These are phyloP conservation scores for Exephanes ischioxanthus DNA, from an alignment of 2,888 invertebrate genomes.

Conservation along the genomic window DNA sequence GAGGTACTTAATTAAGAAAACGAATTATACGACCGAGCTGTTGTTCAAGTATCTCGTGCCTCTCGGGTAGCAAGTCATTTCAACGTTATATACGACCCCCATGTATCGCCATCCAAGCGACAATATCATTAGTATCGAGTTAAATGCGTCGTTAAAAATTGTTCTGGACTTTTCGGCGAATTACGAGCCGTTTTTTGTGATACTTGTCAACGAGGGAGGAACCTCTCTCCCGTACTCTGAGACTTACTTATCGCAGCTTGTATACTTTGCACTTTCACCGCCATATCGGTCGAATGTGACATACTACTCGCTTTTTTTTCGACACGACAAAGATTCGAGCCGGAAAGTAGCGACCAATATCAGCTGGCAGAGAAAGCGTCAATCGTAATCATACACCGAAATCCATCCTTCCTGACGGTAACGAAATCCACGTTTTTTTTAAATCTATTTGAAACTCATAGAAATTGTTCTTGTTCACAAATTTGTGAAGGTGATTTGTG, in stretches of 20 bases:
- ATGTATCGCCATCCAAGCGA: constrained; percentile 55
- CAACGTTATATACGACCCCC: constrained; percentile 53
- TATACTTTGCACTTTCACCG: constrained; percentile 66
- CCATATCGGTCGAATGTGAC: constrained; percentile 68
- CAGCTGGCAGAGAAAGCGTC: constrained; percentile 65
- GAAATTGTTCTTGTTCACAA: background rate
- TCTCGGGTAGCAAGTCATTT: constrained; percentile 48
- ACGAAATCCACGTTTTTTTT: background rate
- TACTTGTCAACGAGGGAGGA: background rate
- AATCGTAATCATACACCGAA: constrained; percentile 32
- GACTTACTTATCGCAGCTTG: constrained; percentile 37
- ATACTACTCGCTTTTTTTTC: constrained; percentile 43
- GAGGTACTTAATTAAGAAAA: constrained; percentile 58
- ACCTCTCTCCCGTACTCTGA: constrained; percentile 18
- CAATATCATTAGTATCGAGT: constrained; percentile 67
- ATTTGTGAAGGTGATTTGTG: no score
- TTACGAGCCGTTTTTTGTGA: constrained; percentile 4
- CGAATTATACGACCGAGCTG: constrained; percentile 23
- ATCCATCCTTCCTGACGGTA: background rate
- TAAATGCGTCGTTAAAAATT: constrained; percentile 62
- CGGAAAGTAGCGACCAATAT: constrained; percentile 30
- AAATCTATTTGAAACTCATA: no score
- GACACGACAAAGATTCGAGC: constrained; percentile 5
- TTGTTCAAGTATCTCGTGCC: background rate
- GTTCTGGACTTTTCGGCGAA: constrained; percentile 45